A percentile compares a stretch with the other conserved stretches of the same genome.
Conservation (phyloP, 2,113 vertebrate genomes). For the Calonectris borealis region DNA sequence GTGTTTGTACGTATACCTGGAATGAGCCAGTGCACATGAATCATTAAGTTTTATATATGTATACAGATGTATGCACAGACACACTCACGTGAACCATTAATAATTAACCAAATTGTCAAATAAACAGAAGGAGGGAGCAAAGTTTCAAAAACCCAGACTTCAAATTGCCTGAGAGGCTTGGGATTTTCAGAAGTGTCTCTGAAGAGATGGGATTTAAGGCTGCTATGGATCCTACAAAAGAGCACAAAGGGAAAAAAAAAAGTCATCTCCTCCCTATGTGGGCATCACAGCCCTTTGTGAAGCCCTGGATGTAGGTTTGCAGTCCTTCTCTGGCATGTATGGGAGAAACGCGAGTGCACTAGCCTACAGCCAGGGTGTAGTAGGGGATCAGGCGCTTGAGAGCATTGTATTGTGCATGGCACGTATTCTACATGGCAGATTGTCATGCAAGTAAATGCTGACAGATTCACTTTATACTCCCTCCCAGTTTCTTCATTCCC, state of each 20-base stretch:
- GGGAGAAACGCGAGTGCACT: neutral
- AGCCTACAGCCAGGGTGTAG: conserved; percentile 41
- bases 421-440: neutral
- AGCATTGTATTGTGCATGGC: conserved; percentile 19
- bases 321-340: neutral
- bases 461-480: conserved; percentile 32
- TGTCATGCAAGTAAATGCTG: conserved; percentile 43
- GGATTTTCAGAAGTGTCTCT: neutral
- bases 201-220: neutral
- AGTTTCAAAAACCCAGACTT: neutral
- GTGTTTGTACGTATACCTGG: neutral
- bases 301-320: neutral
- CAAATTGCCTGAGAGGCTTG: neutral
- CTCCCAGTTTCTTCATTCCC: conserved; percentile 14
- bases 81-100: neutral
- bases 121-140: neutral
- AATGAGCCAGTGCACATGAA: neutral
- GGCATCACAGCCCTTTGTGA: neutral
- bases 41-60: neutral
- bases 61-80: neutral
- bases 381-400: neutral
- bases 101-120: neutral
- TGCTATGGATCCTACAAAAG: neutral
- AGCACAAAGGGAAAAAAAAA: neutral
- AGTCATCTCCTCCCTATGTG: neutral